Evolutionary conservation across 2,113 vertebrate genomes (phyloP), one percentile per base, ranked within the genome.

Genomic region (Tenrec ecaudatus): DNA sequence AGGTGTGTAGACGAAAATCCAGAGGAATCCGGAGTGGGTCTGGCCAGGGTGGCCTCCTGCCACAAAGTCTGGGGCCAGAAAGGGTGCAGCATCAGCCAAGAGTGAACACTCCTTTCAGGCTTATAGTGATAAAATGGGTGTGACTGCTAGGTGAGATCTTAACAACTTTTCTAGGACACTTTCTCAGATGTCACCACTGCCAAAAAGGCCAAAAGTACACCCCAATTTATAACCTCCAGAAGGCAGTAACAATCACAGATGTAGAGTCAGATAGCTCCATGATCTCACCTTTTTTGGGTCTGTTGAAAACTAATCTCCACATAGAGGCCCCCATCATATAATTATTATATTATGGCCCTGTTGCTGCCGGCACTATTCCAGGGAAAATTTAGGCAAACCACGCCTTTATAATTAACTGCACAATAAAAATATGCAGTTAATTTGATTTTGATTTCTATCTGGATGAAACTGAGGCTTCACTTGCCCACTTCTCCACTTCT

Each of bases 1-100:
- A 16, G 25, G 22, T 68, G 17, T 78, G 14, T 14, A 38, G 15
- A 15, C 5, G 27, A 80, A 20, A 76, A 19, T 40, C 31, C 43
- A 40, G 11, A 1, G 17, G 0, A 27, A 58, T 33, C 33, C 81
- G 31, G 22, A 68, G 16, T n/a, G 57, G 40, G 0, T 64, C 15
- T 11, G 43, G 31, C 6, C n/a, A 68, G 36, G 3, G 0, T 31
- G 31, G 40, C 38, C 25, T 53, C 43, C 0, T 5, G 1, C 12
- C 64, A 9, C 11, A 29, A 81, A 89, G 12, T 12, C 3, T 23
- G 3, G 10, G 4, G 0, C 22, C 43, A 17, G 6, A 0, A 2
- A 36, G 11, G 17, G 7, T 1, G 1, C 11, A 22, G 17, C 17
- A 0, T 14, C 0, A 11, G 33, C 27, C 25, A n/a, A 88, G 9